Base-by-base conservation (phyloP, 2,113 vertebrate genomes). In the Marmota monax region DNA sequence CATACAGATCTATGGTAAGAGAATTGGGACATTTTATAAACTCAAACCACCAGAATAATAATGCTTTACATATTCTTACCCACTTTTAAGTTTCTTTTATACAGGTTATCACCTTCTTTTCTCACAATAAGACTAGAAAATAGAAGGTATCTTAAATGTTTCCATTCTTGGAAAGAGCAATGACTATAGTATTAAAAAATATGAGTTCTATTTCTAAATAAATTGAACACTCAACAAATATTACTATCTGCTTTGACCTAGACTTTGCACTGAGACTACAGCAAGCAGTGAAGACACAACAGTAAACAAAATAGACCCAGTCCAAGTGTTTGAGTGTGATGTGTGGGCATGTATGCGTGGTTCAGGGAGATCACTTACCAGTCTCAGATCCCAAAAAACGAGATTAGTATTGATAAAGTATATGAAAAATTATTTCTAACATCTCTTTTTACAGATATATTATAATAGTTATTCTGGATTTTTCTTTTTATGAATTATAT, bases 401-500 rank as follows among this genome's bases (percentile, higher is more conserved):
- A 82, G 56, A 0, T 82, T 83, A 90, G 92, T 78, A 79, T 65
- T n/a, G 5, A 80, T 83, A 84, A 82, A 67, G 34, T 45, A 25
- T 13, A 83, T 90, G 27, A 48, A 91, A 85, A 88, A 25, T 73
- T 27, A n/a, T 91, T 90, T 84, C 67, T 82, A 73, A 45, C 17
- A 51, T 91, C 12, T 45, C 32, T 42, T 80, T 91, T 56, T 32
- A 48, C 51, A 70, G 39, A 37, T 58, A 73, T 48, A 61, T 27
- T 8, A 5, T 42, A 85, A 67, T 6, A 69, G 56, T 73, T 4
- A 23, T 78, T 88, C 25, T 48, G 39, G 8, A 39, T 90, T 97
- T 95, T 97, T 69, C 18, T 69, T 92, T 94, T 65, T 65, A 45
- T 69, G 53, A 91, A 63, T 77, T 53, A n/a, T 20, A 90, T 87